Conservation (phyloP, 1,140 invertebrate genomes). For the Pseudomyrmex concolor region DNA sequence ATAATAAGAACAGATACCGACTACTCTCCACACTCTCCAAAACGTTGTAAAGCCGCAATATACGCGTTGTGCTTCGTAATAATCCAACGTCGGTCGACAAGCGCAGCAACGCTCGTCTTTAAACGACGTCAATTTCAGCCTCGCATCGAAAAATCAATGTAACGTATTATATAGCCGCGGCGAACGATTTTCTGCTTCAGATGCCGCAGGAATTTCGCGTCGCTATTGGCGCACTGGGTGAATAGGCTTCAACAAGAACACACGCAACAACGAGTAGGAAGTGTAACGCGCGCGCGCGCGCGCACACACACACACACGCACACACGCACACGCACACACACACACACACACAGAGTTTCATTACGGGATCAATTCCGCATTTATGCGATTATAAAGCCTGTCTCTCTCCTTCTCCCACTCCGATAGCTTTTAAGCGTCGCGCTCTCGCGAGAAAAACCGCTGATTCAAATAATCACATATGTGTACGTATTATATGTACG, state of each 20-base stretch:
- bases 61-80: neutral
- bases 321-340: neutral
- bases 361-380: slow-evolving; percentile 40
- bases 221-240: slow-evolving; percentile 7
- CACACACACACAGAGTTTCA: slow-evolving; percentile 5
- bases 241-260: slow-evolving; percentile 37
- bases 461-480: slow-evolving; percentile 41
- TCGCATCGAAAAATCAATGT: slow-evolving; percentile 4
- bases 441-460: slow-evolving; percentile 31
- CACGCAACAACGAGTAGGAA: neutral
- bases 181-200: slow-evolving; percentile 32
- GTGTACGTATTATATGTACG: no score
- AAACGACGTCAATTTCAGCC: slow-evolving; percentile 8
- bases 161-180: neutral
- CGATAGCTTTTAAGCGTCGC: slow-evolving; percentile 48
- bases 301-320: no score
- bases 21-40: neutral
- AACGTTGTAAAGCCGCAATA: slow-evolving; percentile 15
- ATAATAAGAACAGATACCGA: slow-evolving; percentile 33
- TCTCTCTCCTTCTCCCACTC: no score
- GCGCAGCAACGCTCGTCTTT: neutral
- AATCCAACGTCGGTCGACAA: neutral
- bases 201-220: slow-evolving; percentile 22
- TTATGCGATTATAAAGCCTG: slow-evolving; percentile 41
- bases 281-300: neutral